A percentile compares a stretch with the other conserved stretches of the same genome.
These are phyloP conservation scores for Budorcas taxicolor DNA, from an alignment of 2,113 vertebrate genomes.

Conservation along the genomic window DNA sequence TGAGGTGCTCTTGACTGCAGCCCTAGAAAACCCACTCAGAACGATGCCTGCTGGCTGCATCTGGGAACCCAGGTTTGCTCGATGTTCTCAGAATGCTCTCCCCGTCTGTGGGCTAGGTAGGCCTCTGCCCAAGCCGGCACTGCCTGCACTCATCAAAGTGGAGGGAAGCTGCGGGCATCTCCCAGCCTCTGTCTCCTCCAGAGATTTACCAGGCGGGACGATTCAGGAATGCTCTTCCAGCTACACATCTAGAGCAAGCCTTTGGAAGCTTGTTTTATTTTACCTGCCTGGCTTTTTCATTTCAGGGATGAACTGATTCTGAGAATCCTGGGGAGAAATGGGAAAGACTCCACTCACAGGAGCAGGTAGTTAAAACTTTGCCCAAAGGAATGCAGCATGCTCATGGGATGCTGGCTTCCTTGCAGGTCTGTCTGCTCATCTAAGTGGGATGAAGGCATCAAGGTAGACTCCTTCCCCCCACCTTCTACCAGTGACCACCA, in stretches of 20 bases:
- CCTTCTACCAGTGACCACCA: neutral
- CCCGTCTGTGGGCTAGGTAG: neutral
- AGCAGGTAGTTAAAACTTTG: neutral
- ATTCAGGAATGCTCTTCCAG: neutral
- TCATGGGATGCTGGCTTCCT: neutral
- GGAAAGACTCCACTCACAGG: too few relatives aligned
- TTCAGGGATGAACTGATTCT: neutral
- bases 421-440: neutral
- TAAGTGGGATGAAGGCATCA: neutral
- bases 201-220: too few relatives aligned
- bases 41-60: neutral
- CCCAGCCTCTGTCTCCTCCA: neutral
- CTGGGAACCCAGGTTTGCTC: neutral
- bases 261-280: neutral
- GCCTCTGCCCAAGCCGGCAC: neutral
- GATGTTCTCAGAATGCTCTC: neutral
- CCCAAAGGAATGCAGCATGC: neutral
- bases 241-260: neutral
- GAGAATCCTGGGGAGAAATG: neutral
- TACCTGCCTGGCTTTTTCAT: neutral
- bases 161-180: neutral
- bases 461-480: neutral
- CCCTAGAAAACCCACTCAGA: neutral
- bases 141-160: neutral
- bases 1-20: neutral